Percentiles rank a stretch among this genome's conserved stretches.
Evolutionary conservation across 2,888 invertebrate genomes (phyloP).

Genomic region (Clusia tigrina): DNA sequence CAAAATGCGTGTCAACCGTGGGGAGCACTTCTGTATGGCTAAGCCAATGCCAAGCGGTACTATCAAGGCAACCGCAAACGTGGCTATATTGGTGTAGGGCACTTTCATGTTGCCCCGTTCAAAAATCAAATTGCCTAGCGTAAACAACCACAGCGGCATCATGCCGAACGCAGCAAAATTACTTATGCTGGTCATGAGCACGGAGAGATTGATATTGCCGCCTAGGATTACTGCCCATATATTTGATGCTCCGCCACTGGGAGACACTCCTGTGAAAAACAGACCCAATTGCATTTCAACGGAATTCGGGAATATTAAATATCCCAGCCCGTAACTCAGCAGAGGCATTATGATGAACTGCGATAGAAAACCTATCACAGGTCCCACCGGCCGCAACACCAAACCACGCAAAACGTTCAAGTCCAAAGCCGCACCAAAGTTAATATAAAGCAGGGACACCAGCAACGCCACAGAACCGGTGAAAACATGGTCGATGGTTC

Average conservation of each 20-base stretch:
- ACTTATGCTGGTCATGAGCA: slow-evolving; percentile 93
- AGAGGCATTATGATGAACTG: slow-evolving; percentile 89
- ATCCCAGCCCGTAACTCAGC: slow-evolving; percentile 78
- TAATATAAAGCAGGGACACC: slow-evolving; percentile 83
- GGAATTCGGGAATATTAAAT: slow-evolving; percentile 73
- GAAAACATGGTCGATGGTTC: slow-evolving; percentile 78
- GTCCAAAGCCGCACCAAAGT: slow-evolving; percentile 90
- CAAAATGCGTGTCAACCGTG: slow-evolving; percentile 74
- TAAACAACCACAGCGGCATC: slow-evolving; percentile 92
- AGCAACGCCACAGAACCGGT: slow-evolving; percentile 78
- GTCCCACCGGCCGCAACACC: slow-evolving; percentile 72
- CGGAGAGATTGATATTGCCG: slow-evolving; percentile 91
- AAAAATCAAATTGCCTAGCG: slow-evolving; percentile 81
- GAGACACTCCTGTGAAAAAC: slow-evolving; percentile 89
- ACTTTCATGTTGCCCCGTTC: slow-evolving; percentile 75
- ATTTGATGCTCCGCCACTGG: slow-evolving; percentile 96
- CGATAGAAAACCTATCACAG: slow-evolving; percentile 75
- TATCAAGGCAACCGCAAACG: slow-evolving; percentile 77
- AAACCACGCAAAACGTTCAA: slow-evolving; percentile 63
- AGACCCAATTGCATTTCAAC: slow-evolving; percentile 81
- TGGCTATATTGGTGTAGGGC: slow-evolving; percentile 80
- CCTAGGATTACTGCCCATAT: slow-evolving; percentile 93
- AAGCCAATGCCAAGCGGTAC: slow-evolving; percentile 77
- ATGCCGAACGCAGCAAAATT: slow-evolving; percentile 89
- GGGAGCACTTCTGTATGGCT: slow-evolving; percentile 73